Base-by-base conservation (phyloP, 2,113 vertebrate species). In the Notarius quadriscutis region DNA sequence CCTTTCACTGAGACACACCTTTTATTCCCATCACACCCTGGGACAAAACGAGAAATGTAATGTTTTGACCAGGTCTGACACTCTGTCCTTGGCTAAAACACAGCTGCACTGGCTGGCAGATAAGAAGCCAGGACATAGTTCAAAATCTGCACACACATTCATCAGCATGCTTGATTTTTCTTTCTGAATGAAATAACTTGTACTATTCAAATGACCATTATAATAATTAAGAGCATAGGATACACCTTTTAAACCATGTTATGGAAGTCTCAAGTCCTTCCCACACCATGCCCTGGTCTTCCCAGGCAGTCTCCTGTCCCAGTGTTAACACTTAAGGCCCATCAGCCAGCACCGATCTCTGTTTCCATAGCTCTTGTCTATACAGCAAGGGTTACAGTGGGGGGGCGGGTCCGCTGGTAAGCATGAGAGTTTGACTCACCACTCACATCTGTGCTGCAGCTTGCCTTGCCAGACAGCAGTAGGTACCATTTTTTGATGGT, bases 101-200 rank as follows among this genome's bases (percentile, higher is more conserved):
- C 14, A n/a, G 41, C 41, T 77, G 50, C 74, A n/a, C 74, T 53
- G 74, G 50, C 74, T 53, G 74, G 50, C 25, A n/a, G 25, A 8
- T 18, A 58, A 81, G 17, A 27, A 34, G 25, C 17, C 53, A 58
- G 9, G 50, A 57, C 8, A 1, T 30, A 22, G 25, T 58, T 83
- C 63, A 22, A 89, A 85, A 91, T 78, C 92, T 89, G 90, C 91
- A 71, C 92, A 65, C 92, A 93, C 91, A 89, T 5, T 84, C 89
- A 90, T 83, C 85, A 91, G 86, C 88, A 90, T 1, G 6, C 15
- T 78, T n/a, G 22, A 78, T 30, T 79, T 8, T 41, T 41, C 1
- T 41, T 41, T 58, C n/a, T 27, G 14, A 15, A 8, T 30, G 30
- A 34, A 30, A 58, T 8, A 5, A 17, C 7, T 30, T 30, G 53